phyloP scores from a whole-genome alignment of 2,888 invertebrate species.

The Archaeoteleia sp. region DNA sequence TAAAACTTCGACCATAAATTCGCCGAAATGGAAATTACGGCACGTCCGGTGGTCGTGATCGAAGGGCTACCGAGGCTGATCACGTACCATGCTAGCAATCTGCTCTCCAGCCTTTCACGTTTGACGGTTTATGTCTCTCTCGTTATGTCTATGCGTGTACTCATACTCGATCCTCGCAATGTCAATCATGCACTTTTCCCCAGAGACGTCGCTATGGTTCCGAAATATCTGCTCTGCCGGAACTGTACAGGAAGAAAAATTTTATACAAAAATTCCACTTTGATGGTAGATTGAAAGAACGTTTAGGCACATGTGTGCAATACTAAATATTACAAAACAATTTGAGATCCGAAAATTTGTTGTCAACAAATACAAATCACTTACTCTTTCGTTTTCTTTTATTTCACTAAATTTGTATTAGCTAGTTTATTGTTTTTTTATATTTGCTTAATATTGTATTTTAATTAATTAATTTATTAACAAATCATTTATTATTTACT shows the following conservation, averaged over 20 bases:
- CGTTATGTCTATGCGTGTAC: slow-evolving; percentile 58
- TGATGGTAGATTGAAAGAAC: too few species aligned
- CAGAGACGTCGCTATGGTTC: slow-evolving; percentile 28
- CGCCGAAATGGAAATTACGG: slow-evolving; percentile 59
- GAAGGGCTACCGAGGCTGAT: slow-evolving; percentile 59
- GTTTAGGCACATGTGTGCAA: too few species aligned
- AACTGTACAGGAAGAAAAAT: slow-evolving; percentile 10
- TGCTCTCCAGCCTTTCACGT: slow-evolving; percentile 62
- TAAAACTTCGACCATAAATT: slow-evolving; percentile 63
- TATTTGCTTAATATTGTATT: too few species aligned
- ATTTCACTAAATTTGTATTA: too few species aligned
- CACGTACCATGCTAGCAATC: slow-evolving; percentile 63
- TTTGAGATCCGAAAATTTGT: too few species aligned
- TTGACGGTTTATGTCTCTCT: slow-evolving; percentile 65
- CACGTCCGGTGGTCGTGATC: slow-evolving; percentile 53
- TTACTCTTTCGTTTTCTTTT: too few species aligned
- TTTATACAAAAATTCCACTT: neutral
- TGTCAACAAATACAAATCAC: too few species aligned
- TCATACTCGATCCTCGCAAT: slow-evolving; percentile 42
- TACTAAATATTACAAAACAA: too few species aligned
- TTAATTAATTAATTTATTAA: too few species aligned
- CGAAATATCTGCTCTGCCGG: slow-evolving; percentile 32
- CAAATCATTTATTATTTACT: too few species aligned
- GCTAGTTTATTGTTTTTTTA: too few species aligned
- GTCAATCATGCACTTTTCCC: slow-evolving; percentile 48